Evolutionary conservation across 2,113 vertebrate species (phyloP), one percentile per base, ranked within the genome.

Genomic region (Anoura caudifer): DNA sequence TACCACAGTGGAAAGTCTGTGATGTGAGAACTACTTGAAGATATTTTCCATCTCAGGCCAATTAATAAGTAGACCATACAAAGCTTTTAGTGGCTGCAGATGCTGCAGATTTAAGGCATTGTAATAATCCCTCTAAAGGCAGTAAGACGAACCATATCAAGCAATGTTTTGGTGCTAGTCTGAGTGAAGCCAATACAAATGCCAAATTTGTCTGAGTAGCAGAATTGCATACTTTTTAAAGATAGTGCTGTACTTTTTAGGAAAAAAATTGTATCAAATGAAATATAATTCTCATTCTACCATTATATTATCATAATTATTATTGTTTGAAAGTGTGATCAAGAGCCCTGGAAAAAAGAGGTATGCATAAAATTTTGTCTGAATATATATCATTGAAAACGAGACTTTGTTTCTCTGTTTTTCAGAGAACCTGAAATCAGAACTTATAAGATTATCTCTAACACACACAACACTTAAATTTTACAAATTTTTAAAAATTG

Each of bases 1-100:
- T 79, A 96, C 79, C 91, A 95, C 85, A 96, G 47, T 91, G 89
- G 77, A 96, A 96, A 96, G 36, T 92, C 36, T 72, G 86, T 83
- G 54, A 91, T 89, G 43, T 89, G 79, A 96, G 75, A 96, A 96
- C n/a, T 63, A 61, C 61, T 96, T 91, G 63, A 96, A 94, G 70
- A 96, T 73, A 95, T 95, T 89, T 96, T 91, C 41, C 20, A 33
- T 94, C 91, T 96, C 47, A 61, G 16, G 43, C 96, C 76, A 89
- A 24, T 95, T 86, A 86, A 31, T 59, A 56, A 95, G 28, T 87
- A 96, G 54, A 91, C 33, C 36, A 70, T 82, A 82, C 15, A 96
- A 80, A 86, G 33, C 1, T 83, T 94, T 86, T 86, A 96, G 86
- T 89, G 45, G 28, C 22, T 80, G 38, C 43, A 96, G 79, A 89